Evolutionary conservation across 2,888 invertebrate genomes (phyloP).

Genomic region (Catonia carolina): DNA sequence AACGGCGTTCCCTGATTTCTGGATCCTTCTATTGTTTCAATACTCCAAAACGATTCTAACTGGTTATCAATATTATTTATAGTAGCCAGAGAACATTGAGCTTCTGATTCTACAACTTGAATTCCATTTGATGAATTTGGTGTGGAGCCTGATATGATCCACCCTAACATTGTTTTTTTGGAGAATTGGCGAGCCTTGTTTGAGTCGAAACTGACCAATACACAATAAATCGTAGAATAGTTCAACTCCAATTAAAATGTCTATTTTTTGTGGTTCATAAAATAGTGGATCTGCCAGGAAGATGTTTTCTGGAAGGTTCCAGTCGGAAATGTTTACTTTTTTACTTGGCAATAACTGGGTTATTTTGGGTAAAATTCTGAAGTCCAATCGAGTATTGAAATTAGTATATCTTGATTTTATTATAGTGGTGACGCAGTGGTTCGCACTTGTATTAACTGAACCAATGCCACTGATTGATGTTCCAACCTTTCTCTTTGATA

Average conservation of each 20-base stretch:
- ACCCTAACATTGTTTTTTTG: not conserved
- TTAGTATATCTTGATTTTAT: not conserved
- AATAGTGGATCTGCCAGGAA: not conserved
- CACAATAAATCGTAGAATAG: not conserved
- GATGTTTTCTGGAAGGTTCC: constrained; percentile 2
- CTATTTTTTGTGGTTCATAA: not conserved
- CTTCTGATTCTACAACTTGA: no score
- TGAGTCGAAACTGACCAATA: not conserved
- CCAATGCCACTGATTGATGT: constrained; percentile 1
- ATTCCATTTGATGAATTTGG: no score
- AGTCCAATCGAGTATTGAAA: not conserved
- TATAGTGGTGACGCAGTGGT: not conserved
- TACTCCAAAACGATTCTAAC: not conserved
- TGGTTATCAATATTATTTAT: not conserved
- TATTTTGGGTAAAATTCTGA: not conserved
- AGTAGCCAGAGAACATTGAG: not conserved
- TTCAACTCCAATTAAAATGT: not conserved
- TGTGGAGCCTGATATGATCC: not conserved
- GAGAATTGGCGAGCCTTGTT: not conserved
- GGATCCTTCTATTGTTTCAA: not conserved
- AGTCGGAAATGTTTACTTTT: not conserved
- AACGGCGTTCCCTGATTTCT: not conserved
- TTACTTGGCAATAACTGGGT: not conserved
- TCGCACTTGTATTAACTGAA: not conserved
- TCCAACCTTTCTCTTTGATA: not conserved